Evolutionary conservation across 2,797 vertebrate species (phyloP), one percentile per base, ranked within the genome.

Genomic region (Parotocinclus haroldoi): DNA sequence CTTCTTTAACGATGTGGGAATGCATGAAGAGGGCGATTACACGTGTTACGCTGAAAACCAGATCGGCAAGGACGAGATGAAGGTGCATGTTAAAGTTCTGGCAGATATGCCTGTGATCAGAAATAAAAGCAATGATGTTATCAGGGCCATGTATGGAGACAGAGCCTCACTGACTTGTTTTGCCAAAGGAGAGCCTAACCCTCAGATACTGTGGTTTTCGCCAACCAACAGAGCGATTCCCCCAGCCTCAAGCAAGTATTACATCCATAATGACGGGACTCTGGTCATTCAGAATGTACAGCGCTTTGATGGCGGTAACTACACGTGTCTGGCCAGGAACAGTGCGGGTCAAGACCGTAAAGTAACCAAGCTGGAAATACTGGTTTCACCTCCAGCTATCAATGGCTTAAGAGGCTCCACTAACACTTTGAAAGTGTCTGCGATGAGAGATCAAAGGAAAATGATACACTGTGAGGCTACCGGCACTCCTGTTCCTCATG

Each of bases 11-110:
- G 91, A 94, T 0, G 92, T 95, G 0, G 94, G 93, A 4, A 75
- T 86, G 80, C 87, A 86, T 9, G 92, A 96, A 17, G 92, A 93
- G 36, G 96, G 96, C 0, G 90, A 95, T 78, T 99, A 99, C 78
- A 99, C 93, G 0, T 99, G 96, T 79, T 91, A 95, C 1, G 96
- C 96, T 0, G 87, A 95, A 62, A 99, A 99, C 82, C 92, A 90
- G 68, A 82, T 95, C 0, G 96, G 96, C 27, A 93, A 93, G 81
- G 96, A 99, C 39, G 90, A 94, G 76, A 96, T 96, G 96, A 92
- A 86, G 38, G 91, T 98, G 4, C 82, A 88, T 0, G 89, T 98
- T 37, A 93, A 93, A 78, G 89, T 88, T 39, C 81, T 89, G 49
- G 75, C 90, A 0, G 86, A 86, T 17, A 81, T 87, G 0, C 90